Evolutionary conservation across 2,113 vertebrate genomes (phyloP).

Genomic region (Tenrec ecaudatus): DNA sequence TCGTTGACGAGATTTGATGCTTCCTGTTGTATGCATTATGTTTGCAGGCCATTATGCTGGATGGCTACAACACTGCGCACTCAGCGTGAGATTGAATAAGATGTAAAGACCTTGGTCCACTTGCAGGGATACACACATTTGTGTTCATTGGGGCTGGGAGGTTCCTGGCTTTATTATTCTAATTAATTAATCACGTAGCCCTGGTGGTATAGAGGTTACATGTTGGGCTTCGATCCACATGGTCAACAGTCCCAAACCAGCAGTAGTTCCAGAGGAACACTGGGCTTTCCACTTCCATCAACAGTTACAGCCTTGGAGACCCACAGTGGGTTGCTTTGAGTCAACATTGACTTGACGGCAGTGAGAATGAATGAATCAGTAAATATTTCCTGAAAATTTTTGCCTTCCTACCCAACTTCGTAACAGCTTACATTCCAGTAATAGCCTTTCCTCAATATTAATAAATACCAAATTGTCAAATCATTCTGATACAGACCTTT

Average conservation of each 20-base stretch:
- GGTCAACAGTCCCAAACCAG: too few relatives aligned
- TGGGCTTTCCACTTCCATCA: too few relatives aligned
- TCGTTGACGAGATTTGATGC: neutral
- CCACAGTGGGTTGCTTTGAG: too few relatives aligned
- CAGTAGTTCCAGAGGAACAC: too few relatives aligned
- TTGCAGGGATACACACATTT: neutral
- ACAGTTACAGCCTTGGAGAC: too few relatives aligned
- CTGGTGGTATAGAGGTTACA: too few relatives aligned
- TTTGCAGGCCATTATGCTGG: neutral
- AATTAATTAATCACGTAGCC: neutral
- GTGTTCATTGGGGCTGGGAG: neutral
- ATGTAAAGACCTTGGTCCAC: neutral
- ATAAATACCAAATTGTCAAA: too few relatives aligned
- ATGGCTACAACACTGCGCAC: neutral
- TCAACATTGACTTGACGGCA: too few relatives aligned
- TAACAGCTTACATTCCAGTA: neutral
- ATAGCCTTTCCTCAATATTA: neutral
- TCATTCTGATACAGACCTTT: neutral
- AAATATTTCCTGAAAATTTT: neutral
- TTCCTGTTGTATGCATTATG: neutral
- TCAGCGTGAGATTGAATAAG: slow-evolving; percentile 33
- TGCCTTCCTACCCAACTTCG: slow-evolving; percentile 9
- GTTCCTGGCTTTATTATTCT: too few relatives aligned
- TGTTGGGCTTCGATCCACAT: too few relatives aligned
- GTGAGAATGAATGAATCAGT: neutral